phyloP scores from a whole-genome alignment of 1,140 invertebrate genomes.

The Thalassaphorura encarpata region DNA sequence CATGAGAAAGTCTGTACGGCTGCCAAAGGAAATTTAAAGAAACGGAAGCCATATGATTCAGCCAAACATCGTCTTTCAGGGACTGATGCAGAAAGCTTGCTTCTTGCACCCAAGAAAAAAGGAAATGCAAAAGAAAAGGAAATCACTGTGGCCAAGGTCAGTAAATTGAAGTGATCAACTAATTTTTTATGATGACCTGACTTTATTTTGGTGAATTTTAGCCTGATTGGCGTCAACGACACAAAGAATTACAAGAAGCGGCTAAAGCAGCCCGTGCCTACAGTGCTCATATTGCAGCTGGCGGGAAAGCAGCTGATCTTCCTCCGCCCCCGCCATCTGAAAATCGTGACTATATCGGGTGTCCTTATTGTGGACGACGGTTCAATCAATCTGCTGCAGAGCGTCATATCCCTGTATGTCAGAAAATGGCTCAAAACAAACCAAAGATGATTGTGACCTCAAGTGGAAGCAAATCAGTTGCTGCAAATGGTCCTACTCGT shows the following conservation, averaged over 20 bases:
- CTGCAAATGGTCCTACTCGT: too few relatives aligned
- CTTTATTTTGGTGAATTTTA: too few relatives aligned
- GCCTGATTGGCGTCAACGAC: constrained; percentile 78
- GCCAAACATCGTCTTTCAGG: too few relatives aligned
- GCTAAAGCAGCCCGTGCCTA: constrained; percentile 81
- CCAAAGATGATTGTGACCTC: constrained; percentile 26
- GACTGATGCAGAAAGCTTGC: too few relatives aligned
- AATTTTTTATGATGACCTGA: too few relatives aligned
- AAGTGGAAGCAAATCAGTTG: not conserved
- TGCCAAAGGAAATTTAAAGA: too few relatives aligned
- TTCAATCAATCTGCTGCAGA: constrained; percentile 80
- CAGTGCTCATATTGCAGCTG: constrained; percentile 70
- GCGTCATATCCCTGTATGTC: constrained; percentile 88
- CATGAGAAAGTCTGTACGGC: too few relatives aligned
- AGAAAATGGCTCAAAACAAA: constrained; percentile 70
- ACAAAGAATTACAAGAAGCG: constrained; percentile 82
- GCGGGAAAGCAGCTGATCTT: constrained; percentile 73
- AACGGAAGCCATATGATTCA: too few relatives aligned
- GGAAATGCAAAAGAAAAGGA: too few relatives aligned
- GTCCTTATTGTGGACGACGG: constrained; percentile 77
- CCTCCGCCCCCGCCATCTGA: constrained; percentile 78
- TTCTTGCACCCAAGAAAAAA: too few relatives aligned
- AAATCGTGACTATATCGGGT: constrained; percentile 81
- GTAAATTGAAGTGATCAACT: too few relatives aligned
- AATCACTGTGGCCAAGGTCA: too few relatives aligned